Conservation (phyloP, 2,888 invertebrate genomes). For the Latheticus oryzae region DNA sequence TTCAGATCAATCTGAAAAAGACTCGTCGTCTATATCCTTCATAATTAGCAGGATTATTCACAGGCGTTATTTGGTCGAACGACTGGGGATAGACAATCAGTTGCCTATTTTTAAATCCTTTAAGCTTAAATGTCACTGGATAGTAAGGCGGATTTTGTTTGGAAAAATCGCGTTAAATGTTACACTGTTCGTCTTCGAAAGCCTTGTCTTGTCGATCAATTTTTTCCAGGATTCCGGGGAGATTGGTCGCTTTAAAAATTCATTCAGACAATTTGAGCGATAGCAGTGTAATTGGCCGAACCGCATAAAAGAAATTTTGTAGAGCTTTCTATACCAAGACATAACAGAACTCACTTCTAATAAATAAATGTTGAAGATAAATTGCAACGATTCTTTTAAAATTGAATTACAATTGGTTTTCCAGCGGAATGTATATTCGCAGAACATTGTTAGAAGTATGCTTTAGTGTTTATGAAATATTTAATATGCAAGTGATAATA, state of each 20-base stretch:
- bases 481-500: too few relatives aligned
- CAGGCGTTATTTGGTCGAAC: conserved; percentile 21
- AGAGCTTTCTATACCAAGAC: too few relatives aligned
- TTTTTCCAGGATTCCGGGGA: conserved; percentile 6
- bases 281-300: neutral
- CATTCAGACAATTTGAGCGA: conserved; percentile 1
- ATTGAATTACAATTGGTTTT: too few relatives aligned
- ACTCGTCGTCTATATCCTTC: conserved; percentile 17
- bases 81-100: conserved; percentile 4
- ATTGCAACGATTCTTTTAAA: too few relatives aligned
- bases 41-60: conserved; percentile 41
- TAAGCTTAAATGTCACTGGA: conserved; percentile 18
- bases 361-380: too few relatives aligned
- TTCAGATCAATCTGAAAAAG: conserved; percentile 39
- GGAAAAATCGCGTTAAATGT: conserved; percentile 21
- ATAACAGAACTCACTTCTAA: too few relatives aligned
- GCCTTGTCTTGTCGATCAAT: conserved; percentile 6
- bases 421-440: too few relatives aligned
- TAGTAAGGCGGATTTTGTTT: conserved; percentile 3
- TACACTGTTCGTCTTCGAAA: neutral
- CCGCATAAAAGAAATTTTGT: too few relatives aligned
- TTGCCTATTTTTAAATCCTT: conserved; percentile 21
- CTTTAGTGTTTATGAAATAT: too few relatives aligned
- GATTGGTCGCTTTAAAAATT: conserved; percentile 1
- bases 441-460: too few relatives aligned